Base-by-base conservation (phyloP, 2,888 invertebrate species). In the Chrysina gloriosa region DNA sequence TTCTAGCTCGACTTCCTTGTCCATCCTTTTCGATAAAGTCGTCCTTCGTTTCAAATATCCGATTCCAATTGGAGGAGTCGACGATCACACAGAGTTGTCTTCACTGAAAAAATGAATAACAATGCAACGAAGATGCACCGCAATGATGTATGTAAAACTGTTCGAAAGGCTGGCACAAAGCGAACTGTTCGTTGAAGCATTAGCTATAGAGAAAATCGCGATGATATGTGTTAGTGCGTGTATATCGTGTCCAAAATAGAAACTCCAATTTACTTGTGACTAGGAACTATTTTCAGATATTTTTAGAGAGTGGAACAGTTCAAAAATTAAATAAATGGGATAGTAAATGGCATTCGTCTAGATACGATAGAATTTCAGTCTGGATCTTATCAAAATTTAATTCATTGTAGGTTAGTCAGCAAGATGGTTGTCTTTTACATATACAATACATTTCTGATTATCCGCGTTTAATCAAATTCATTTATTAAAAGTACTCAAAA, bases 1-100 rank as follows among this genome's bases (percentile, higher is more conserved):
- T 77, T 84, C 84, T 39, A 82, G 80, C 72, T 84, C 85, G 27
- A 79, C 80, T 72, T 83, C 84, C 39, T 84, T 84, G 14, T 65
- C 69, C 71, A 69, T 71, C 2, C 9, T 34, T 31, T 34, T 5
- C 31, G 2, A 16, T 54, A n/a, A 7, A 14, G 1, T 9, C 0
- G 5, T 4, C 3, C 16, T 21, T 31, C 31, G n/a, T n/a, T 54
- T 34, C 34, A 19, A 45, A 31, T 19, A 7, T 11, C 23, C n/a
- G 3, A 48, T 48, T 5, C 4, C 6, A 5, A n/a, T 21, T 21
- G n/a, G 9, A 23, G 21, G 3, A 21, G 7, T 19, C 1, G 19
- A 39, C n/a, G 39, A 9, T 39, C 14, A 23, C n/a, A 21, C 16
- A 21, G 4, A 36, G 2, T 52, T 7, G 16, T 39, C n/a, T 56